Conservation (phyloP, 2,888 invertebrate species). For the Carabus problematicus region DNA sequence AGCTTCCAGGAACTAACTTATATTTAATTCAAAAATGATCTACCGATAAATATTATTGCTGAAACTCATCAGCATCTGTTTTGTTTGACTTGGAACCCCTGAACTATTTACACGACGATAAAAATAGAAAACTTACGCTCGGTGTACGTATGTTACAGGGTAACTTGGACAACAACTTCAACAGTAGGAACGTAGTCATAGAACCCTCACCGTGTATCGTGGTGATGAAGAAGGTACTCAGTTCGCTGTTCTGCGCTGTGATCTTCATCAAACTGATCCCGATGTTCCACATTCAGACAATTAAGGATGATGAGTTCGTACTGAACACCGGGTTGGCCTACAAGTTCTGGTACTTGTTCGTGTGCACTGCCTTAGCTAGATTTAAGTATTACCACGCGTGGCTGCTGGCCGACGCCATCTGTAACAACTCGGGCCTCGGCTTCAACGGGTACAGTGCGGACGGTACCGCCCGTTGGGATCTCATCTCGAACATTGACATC, state of each 20-base stretch:
- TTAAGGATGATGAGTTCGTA: slow-evolving; percentile 75
- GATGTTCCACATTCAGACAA: slow-evolving; percentile 72
- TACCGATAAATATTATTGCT: too few relatives aligned
- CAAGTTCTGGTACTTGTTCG: slow-evolving; percentile 77
- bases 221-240: slow-evolving; percentile 75
- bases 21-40: too few relatives aligned
- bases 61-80: too few relatives aligned
- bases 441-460: slow-evolving; percentile 81
- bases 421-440: slow-evolving; percentile 93
- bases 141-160: slow-evolving; percentile 54
- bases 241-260: slow-evolving; percentile 74
- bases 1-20: too few relatives aligned
- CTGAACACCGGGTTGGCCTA: slow-evolving; percentile 65
- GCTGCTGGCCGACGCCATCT: slow-evolving; percentile 93
- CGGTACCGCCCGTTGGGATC: slow-evolving; percentile 87
- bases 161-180: slow-evolving; percentile 60
- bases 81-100: too few relatives aligned
- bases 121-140: too few relatives aligned
- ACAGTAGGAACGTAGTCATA: slow-evolving; percentile 59
- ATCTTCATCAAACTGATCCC: slow-evolving; percentile 75
- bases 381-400: slow-evolving; percentile 98
- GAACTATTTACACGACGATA: too few relatives aligned
- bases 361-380: slow-evolving; percentile 79
- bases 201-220: slow-evolving; percentile 77
- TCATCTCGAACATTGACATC: slow-evolving; percentile 90